Evolutionary conservation across 2,113 vertebrate species (phyloP).

Genomic region (Camelus dromedarius): DNA sequence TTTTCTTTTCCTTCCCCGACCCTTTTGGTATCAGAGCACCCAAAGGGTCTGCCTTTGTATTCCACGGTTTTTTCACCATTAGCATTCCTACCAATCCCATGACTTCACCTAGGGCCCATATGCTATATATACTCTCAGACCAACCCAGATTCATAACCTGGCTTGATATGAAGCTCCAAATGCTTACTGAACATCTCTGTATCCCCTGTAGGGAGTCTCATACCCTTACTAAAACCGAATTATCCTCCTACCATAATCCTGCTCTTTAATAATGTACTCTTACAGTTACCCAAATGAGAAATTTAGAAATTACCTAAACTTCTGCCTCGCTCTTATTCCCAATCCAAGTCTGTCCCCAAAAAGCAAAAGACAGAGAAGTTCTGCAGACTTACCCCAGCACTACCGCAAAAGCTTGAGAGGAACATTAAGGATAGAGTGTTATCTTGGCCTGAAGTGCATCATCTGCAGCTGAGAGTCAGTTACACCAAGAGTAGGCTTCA

Average conservation of each 20-base stretch:
- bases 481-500: neutral
- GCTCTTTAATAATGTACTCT: neutral
- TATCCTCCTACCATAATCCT: neutral
- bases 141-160: neutral
- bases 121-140: neutral
- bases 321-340: neutral
- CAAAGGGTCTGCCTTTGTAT: neutral
- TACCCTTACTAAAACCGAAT: neutral
- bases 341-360: neutral
- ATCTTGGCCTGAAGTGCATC: neutral
- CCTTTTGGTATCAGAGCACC: neutral
- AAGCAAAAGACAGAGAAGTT: neutral
- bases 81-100: neutral
- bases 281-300: conserved; percentile 1
- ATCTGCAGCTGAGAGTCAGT: neutral
- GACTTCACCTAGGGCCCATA: neutral
- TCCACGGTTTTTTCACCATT: neutral
- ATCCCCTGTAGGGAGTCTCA: neutral
- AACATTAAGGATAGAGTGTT: neutral
- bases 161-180: neutral
- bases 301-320: neutral
- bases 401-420: neutral
- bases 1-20: neutral
- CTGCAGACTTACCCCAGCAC: neutral
- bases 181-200: neutral